These are phyloP conservation scores for Ashinkailepas kermadecensis DNA, from an alignment of 2,888 invertebrate species.

Conservation along the genomic window DNA sequence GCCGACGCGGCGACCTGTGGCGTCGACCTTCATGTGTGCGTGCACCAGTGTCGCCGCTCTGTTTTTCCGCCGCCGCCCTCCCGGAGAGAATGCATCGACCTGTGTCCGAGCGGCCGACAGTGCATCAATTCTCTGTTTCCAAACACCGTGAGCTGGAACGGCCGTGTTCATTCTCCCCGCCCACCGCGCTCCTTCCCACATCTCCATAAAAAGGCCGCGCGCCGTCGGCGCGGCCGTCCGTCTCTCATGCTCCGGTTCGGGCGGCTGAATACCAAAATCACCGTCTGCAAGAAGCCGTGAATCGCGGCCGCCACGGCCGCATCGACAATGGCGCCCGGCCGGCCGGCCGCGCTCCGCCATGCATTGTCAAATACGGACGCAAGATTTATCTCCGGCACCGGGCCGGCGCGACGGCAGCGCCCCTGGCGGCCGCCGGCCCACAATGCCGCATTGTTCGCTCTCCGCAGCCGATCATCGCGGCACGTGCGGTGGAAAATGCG, in stretches of 20 bases:
- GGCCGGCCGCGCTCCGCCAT: neutral
- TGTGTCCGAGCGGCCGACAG: neutral
- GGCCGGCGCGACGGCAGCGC: neutral
- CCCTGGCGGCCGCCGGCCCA: neutral
- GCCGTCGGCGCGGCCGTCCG: neutral
- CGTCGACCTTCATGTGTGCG: too few species aligned
- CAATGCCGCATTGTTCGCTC: neutral
- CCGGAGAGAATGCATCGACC: neutral
- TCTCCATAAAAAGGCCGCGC: constrained; percentile 7
- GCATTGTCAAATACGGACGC: neutral
- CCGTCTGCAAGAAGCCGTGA: neutral
- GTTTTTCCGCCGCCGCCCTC: neutral
- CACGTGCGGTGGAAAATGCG: neutral
- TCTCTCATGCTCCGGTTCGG: neutral
- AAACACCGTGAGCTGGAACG: neutral
- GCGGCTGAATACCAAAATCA: constrained; percentile 9
- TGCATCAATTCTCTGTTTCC: constrained; percentile 6
- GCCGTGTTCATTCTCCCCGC: constrained; percentile 14
- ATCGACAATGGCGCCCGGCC: neutral
- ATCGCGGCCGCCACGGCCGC: neutral
- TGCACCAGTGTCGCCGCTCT: too few species aligned
- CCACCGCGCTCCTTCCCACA: neutral
- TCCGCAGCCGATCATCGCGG: neutral
- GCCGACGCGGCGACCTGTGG: too few species aligned
- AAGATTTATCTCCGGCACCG: neutral